phyloP scores from a whole-genome alignment of 2,888 invertebrate genomes.

The Philereme transversata region DNA sequence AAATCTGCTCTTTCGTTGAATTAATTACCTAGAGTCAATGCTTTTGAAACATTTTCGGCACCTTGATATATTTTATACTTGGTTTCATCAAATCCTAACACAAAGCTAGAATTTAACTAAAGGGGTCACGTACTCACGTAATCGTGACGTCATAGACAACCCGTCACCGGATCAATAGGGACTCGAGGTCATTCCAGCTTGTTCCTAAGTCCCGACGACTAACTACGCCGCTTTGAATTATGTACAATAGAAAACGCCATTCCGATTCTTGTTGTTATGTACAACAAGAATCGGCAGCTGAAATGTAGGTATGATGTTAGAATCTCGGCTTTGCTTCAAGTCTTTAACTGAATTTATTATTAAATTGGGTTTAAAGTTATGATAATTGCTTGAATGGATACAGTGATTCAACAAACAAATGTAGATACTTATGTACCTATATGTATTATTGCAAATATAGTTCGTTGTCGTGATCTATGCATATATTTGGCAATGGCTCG shows the following conservation, averaged over 20 bases:
- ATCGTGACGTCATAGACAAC: slow-evolving; percentile 64
- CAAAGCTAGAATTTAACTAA: slow-evolving; percentile 32
- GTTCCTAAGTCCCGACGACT: slow-evolving; percentile 49
- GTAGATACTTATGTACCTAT: too few relatives aligned
- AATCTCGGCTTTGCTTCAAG: too few relatives aligned
- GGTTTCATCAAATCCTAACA: not conserved
- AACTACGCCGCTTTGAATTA: slow-evolving; percentile 38
- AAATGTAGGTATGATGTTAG: not conserved
- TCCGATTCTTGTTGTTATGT: slow-evolving; percentile 1
- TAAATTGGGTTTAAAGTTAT: too few relatives aligned
- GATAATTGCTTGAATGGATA: too few relatives aligned
- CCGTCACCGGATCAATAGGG: slow-evolving; percentile 76
- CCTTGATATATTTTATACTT: not conserved
- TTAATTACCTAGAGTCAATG: too few relatives aligned
- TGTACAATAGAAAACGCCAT: slow-evolving; percentile 12
- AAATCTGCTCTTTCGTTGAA: too few relatives aligned
- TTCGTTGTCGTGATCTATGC: too few relatives aligned
- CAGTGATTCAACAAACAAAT: too few relatives aligned
- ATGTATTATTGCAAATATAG: too few relatives aligned
- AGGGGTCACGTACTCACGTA: slow-evolving; percentile 62
- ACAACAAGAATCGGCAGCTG: not conserved
- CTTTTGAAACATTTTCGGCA: too few relatives aligned
- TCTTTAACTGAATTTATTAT: too few relatives aligned
- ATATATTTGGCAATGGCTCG: too few relatives aligned
- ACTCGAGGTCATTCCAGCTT: slow-evolving; percentile 73